Evolutionary conservation across 1,140 invertebrate genomes (phyloP), one percentile per base, ranked within the genome.

Genomic region (Philaenus spumarius): DNA sequence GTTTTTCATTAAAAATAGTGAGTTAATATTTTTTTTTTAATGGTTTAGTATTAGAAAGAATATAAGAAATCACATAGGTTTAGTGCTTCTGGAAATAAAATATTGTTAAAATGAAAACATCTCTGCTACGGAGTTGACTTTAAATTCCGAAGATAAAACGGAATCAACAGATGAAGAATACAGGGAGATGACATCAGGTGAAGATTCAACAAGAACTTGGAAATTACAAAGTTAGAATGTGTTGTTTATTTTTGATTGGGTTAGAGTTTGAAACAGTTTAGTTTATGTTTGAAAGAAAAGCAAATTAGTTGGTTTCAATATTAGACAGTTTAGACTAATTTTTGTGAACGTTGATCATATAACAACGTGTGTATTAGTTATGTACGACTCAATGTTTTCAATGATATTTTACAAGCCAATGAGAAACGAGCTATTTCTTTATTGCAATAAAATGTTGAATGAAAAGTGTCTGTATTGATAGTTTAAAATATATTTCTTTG

Each of bases 231-330:
- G 55, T 57, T 57, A 57, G 55, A 48, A 57, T 48, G 35, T 30
- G 55, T 37, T 57, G 43, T 48, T 45, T 57, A 47, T 48, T 57
- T 57, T 57, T 40, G 34, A 57, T 57, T 57, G 55, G 55, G 46
- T 35, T 48, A 47, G 50, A 30, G 23, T 37, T 57, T 48, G 55
- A 24, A 22, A 57, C 19, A 57, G 11, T 46, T 57, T 46, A 45
- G 17, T 57, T 19, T 57, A 43, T 57, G 55, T 57, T 48, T 37
- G 37, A 39, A 26, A 45, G 23, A 47, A 45, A 11, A 45, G 19
- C 35, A 24, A 26, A n/a, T 39, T 19, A 39, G 11, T 37, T 53
- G 15, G 37, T 53, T 35, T 37, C 19, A 30, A 4, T 30, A 30
- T 9, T 30, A 30, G 26, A 30, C 19, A 53, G 50, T 37, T 14